A percentile compares a stretch with the other conserved stretches of the same genome.
Evolutionary conservation across 2,888 invertebrate species (phyloP).

Genomic region (Beris chalybata): DNA sequence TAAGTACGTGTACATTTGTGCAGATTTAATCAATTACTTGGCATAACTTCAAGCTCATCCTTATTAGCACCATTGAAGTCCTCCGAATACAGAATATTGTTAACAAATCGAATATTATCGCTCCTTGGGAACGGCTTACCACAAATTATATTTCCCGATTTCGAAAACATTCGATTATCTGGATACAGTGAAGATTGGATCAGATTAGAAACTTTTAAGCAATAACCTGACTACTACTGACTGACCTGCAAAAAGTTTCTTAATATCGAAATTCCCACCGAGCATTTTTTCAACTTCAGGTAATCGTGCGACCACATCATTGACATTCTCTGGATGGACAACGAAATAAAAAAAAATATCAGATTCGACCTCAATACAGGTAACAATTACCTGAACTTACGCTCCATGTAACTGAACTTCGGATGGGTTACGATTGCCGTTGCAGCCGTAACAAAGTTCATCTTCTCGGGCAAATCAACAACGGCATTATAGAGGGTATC

Average conservation of each 20-base stretch:
- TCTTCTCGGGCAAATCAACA: slow-evolving; percentile 51
- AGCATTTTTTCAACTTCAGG: slow-evolving; percentile 50
- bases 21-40: slow-evolving; percentile 46
- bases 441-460: slow-evolving; percentile 52
- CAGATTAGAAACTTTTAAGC: slow-evolving; percentile 1
- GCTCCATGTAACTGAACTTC: slow-evolving; percentile 50
- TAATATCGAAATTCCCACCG: slow-evolving; percentile 52
- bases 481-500: slow-evolving; percentile 50
- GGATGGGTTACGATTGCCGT: slow-evolving; percentile 51
- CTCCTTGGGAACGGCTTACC: slow-evolving; percentile 61
- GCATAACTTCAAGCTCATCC: slow-evolving; percentile 53
- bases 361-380: not conserved
- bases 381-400: slow-evolving; percentile 41
- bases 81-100: slow-evolving; percentile 52
- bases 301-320: slow-evolving; percentile 47
- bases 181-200: slow-evolving; percentile 6
- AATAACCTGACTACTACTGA: slow-evolving; percentile 6
- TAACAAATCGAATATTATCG: slow-evolving; percentile 53
- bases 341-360: slow-evolving; percentile 24
- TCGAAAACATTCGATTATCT: slow-evolving; percentile 57
- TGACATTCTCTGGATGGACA: slow-evolving; percentile 41
- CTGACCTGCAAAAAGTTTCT: slow-evolving; percentile 52
- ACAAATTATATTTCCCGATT: slow-evolving; percentile 64
- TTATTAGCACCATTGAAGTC: slow-evolving; percentile 54
- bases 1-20: not conserved